Conservation (phyloP, 2,797 vertebrate species). For the Melanotaenia trifasciata region DNA sequence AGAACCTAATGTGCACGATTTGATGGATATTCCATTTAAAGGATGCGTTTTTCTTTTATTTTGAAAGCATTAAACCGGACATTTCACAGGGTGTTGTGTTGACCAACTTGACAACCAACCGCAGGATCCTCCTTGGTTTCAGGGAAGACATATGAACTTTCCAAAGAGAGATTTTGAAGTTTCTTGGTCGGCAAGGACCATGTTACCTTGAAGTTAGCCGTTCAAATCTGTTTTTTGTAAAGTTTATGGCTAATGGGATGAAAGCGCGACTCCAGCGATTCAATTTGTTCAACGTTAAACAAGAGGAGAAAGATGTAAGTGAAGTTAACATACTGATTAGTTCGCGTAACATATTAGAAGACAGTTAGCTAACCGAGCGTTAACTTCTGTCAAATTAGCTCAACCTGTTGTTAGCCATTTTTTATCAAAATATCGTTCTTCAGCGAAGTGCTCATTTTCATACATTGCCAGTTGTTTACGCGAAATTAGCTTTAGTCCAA, state of each 20-base stretch:
- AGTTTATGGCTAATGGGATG: constrained; percentile 82
- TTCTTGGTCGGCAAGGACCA: constrained; percentile 14
- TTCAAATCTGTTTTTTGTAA: constrained; percentile 24
- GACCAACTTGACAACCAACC: neutral
- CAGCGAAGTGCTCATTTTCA: neutral
- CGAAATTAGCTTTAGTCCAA: neutral
- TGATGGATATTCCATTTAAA: fast-evolving
- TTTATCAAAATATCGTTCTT: constrained; percentile 5
- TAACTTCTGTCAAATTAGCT: constrained; percentile 20
- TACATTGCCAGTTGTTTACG: neutral
- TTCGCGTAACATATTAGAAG: constrained; percentile 54
- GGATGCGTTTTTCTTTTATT: constrained; percentile 12
- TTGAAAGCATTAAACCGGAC: constrained; percentile 24
- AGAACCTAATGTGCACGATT: constrained; percentile 1
- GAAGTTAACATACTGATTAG: constrained; percentile 32
- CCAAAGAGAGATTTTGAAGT: constrained; percentile 56
- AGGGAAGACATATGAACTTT: constrained; percentile 61
- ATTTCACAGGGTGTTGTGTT: fast-evolving
- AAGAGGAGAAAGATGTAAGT: constrained; percentile 84
- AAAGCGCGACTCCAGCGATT: constrained; percentile 85
- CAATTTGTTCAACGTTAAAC: constrained; percentile 82
- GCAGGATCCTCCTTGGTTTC: constrained; percentile 35
- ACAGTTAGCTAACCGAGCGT: constrained; percentile 49
- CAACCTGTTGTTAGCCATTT: constrained; percentile 20
- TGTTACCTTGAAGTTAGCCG: neutral